Conservation (phyloP, 2,888 invertebrate species). For the Theodoxus fluviatilis region DNA sequence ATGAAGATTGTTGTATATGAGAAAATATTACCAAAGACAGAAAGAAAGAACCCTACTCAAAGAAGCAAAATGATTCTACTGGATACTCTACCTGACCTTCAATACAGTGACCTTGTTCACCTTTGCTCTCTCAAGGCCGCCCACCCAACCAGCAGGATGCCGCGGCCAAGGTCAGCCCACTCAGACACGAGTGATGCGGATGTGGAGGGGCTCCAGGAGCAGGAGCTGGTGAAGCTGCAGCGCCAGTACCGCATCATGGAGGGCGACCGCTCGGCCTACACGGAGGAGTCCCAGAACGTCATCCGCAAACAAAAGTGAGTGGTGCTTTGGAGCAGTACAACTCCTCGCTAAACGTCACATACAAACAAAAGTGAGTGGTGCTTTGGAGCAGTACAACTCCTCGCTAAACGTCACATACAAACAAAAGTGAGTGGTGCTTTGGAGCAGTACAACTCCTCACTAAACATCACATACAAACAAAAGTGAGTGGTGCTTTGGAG, state of each 20-base stretch:
- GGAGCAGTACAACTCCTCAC: no score
- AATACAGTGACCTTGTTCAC: neutral
- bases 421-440: no score
- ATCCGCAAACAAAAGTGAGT: conserved; percentile 66
- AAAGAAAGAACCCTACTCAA: neutral
- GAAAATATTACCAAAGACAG: neutral
- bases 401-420: no score
- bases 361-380: no score
- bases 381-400: no score
- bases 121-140: neutral
- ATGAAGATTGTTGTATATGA: neutral
- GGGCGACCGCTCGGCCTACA: conserved; percentile 77
- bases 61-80: neutral
- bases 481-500: no score
- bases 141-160: conserved; percentile 43
- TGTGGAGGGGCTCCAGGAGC: conserved; percentile 64
- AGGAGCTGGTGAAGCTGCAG: conserved; percentile 79
- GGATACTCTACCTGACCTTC: neutral
- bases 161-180: conserved; percentile 56
- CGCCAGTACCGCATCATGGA: conserved; percentile 86
- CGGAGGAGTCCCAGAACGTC: conserved; percentile 75
- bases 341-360: no score
- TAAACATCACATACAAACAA: no score
- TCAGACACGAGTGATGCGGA: conserved; percentile 62
- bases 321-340: no score